Conservation (phyloP, 2,797 vertebrate genomes). For the Notolepis coatsorum region DNA sequence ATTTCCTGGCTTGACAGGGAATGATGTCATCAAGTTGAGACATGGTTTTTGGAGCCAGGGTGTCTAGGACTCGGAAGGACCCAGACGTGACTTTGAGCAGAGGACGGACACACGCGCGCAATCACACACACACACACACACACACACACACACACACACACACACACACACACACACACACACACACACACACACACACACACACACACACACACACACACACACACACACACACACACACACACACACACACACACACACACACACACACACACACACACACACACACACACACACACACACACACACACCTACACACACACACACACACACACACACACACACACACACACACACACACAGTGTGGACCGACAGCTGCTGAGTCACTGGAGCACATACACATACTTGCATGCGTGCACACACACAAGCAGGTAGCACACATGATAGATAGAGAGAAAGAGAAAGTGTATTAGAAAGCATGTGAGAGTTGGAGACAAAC, state of each 20-base stretch:
- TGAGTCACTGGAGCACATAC: conserved; percentile 74
- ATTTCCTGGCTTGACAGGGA: conserved; percentile 54
- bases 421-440: neutral
- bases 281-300: conserved; percentile 40
- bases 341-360: no score
- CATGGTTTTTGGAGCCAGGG: conserved; percentile 47
- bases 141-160: conserved; percentile 20
- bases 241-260: conserved; percentile 20
- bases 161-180: no score
- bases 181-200: conserved; percentile 41
- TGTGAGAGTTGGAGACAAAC: conserved; percentile 22
- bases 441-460: neutral
- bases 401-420: conserved; percentile 33
- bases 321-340: conserved; percentile 26
- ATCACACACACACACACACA: conserved; percentile 38
- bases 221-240: conserved; percentile 32
- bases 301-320: conserved; percentile 33
- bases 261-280: no score
- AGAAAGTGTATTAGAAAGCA: conserved; percentile 6
- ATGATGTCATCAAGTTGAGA: conserved; percentile 69
- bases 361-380: conserved; percentile 64
- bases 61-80: conserved; percentile 68
- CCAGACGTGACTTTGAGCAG: conserved; percentile 75
- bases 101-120: conserved; percentile 63
- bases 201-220: conserved; percentile 26